Evolutionary conservation across 1,140 invertebrate species (phyloP), one percentile per base, ranked within the genome.

Genomic region (Oncopodura yosiiana): DNA sequence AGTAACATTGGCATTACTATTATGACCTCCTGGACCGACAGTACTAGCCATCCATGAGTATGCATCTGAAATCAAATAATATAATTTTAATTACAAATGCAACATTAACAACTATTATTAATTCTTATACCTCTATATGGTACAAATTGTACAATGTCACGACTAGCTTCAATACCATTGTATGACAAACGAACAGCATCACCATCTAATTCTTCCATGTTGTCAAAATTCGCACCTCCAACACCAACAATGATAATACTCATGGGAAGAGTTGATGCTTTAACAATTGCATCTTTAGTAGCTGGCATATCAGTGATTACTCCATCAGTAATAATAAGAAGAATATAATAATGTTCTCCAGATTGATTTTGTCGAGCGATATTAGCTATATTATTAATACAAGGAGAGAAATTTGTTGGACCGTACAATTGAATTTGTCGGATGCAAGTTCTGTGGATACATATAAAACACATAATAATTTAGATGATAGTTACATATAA

Each of bases 321-420:
- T 24, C 81, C 81, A 70, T 83, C 81, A 3, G 81, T 83, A 4
- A 83, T 69, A 45, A 83, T 77, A 1, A 83, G 69, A 3, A 83
- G 66, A 30, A 83, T 73, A 66, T 74, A 80, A 64, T 82, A 83
- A 38, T 77, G 71, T 52, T 75, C 70, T 27, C 78, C 77, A 65
- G 73, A 72, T 53, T 66, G 60, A 61, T 68, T 66, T 16, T 68
- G 55, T 9, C 65, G 49, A 9, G 76, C 74, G 62, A 74, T 70
- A 34, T 69, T 66, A 4, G 74, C 69, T 2, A 76, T 75, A 64
- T 77, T 78, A 48, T 77, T 74, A 57, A 82, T 79, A n/a, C 78
- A 73, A 4, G 79, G 79, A 18, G 78, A 69, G 66, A 82, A 82
- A 63, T 81, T 80, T 3, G 80, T 82, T 43, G 80, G 80, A 14